phyloP scores from a whole-genome alignment of 2,888 invertebrate genomes.

The Sthenelais limicola region DNA sequence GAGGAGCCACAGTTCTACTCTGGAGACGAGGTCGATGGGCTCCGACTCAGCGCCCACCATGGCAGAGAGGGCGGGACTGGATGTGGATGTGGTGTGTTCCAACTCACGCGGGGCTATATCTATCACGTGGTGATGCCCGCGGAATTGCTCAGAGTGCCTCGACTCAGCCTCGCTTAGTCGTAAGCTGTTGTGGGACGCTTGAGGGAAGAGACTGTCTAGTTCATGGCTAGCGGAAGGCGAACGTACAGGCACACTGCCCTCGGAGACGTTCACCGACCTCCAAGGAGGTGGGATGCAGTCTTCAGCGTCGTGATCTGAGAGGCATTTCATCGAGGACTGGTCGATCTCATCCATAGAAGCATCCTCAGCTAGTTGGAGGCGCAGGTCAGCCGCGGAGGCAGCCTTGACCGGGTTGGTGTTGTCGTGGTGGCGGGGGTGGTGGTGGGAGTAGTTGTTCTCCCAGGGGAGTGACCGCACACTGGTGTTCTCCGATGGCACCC shows the following conservation, averaged over 20 bases:
- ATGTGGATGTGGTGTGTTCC: conserved; percentile 22
- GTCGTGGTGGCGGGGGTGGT: no score
- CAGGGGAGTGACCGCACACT: conserved; percentile 22
- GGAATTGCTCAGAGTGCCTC: conserved; percentile 49
- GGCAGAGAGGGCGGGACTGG: conserved; percentile 5
- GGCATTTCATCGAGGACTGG: conserved; percentile 34
- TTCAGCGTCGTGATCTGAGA: conserved; percentile 13
- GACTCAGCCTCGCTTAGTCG: conserved; percentile 51
- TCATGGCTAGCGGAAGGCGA: conserved; percentile 42
- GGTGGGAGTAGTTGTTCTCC: conserved; percentile 1
- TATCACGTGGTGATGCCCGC: conserved; percentile 44
- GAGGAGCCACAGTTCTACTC: conserved; percentile 18
- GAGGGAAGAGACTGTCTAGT: conserved; percentile 44
- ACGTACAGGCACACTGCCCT: conserved; percentile 31
- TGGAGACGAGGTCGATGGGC: conserved; percentile 11
- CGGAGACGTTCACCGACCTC: conserved; percentile 36
- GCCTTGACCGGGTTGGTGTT: no score
- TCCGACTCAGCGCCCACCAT: conserved; percentile 18
- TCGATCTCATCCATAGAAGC: conserved; percentile 3
- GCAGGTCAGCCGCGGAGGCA: not conserved
- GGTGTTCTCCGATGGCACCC: conserved; percentile 1
- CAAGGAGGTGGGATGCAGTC: conserved; percentile 43
- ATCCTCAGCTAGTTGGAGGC: not conserved
- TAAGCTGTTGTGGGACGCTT: conserved; percentile 47
- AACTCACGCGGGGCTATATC: conserved; percentile 36